These are phyloP conservation scores for Hippopotamus amphibius DNA, from an alignment of 2,113 vertebrate genomes.

Conservation along the genomic window DNA sequence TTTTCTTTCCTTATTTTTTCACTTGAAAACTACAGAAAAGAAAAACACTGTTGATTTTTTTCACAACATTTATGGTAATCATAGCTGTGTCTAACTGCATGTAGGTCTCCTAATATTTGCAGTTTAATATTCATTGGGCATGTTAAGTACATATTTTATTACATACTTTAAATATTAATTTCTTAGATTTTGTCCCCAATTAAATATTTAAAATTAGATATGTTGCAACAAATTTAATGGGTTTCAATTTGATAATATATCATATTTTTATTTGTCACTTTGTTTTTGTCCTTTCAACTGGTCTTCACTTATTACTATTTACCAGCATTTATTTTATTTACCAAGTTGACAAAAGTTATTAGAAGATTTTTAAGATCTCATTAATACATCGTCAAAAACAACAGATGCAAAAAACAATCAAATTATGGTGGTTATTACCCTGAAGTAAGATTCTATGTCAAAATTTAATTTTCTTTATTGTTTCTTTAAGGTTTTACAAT, in stretches of 20 bases:
- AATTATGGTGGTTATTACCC: constrained; percentile 75
- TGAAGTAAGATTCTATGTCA: constrained; percentile 79
- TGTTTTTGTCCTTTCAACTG: neutral
- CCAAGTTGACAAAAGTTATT: neutral
- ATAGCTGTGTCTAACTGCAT: neutral
- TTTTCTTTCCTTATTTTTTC: neutral
- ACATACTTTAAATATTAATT: neutral
- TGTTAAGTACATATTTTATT: neutral
- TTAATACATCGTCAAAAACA: constrained; percentile 70
- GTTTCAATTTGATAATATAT: neutral
- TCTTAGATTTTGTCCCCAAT: neutral
- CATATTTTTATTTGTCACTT: neutral
- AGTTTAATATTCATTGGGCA: neutral
- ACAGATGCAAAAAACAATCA: constrained; percentile 62
- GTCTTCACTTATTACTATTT: neutral
- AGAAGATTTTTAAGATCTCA: neutral
- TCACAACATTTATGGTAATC: neutral
- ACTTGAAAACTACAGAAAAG: neutral
- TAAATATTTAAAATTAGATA: neutral
- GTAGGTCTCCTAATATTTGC: neutral
- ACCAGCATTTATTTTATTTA: constrained; percentile 5
- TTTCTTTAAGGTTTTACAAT: constrained; percentile 85
- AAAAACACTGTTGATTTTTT: neutral
- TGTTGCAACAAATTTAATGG: neutral
- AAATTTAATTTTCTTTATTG: constrained; percentile 86